Evolutionary conservation across 2,797 vertebrate genomes (phyloP).

Genomic region (Hafferia zeledoni): DNA sequence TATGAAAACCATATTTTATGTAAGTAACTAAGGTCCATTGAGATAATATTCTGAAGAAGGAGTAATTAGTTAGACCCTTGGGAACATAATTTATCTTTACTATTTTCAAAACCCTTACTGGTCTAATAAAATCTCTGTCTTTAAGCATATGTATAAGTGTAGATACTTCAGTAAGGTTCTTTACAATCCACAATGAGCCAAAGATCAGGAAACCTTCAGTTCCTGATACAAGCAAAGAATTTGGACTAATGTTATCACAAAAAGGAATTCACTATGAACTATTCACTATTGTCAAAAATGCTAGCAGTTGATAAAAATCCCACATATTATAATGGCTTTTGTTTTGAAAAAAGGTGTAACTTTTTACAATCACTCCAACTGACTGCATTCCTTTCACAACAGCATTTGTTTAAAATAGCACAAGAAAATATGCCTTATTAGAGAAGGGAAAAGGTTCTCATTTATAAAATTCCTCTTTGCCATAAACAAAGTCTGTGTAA

Average conservation of each 20-base stretch:
- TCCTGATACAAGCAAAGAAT: neutral
- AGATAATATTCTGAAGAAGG: neutral
- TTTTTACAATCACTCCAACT: neutral
- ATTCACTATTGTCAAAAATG: neutral
- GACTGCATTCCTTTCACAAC: neutral
- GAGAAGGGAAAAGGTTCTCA: neutral
- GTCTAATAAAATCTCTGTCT: neutral
- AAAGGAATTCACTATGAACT: neutral
- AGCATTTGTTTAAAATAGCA: neutral
- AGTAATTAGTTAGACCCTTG: neutral
- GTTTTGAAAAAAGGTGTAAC: neutral
- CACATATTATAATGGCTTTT: neutral
- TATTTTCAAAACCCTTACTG: neutral
- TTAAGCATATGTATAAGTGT: neutral
- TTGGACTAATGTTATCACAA: neutral
- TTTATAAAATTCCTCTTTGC: neutral
- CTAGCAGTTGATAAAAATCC: neutral
- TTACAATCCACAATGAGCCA: neutral
- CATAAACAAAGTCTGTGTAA: neutral
- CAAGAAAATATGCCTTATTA: neutral
- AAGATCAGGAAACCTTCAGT: neutral
- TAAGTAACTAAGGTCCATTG: neutral
- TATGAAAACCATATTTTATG: neutral
- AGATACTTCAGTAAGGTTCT: neutral
- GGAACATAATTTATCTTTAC: neutral